Percentiles rank a stretch among this genome's conserved stretches.
phyloP scores from a whole-genome alignment of 2,797 vertebrate genomes.

The Chrysocyon brachyurus region DNA sequence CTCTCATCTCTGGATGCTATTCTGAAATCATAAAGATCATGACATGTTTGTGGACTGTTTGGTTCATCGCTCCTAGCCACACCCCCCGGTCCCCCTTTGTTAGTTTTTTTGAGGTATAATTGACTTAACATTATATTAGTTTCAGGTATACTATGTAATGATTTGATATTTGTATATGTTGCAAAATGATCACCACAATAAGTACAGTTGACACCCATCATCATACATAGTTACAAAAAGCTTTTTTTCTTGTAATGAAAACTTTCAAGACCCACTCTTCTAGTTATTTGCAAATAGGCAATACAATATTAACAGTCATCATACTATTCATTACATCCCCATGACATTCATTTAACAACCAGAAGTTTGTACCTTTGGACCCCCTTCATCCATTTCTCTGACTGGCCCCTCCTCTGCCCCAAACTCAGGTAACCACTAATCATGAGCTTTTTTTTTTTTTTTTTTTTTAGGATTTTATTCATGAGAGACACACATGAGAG shows the following conservation, averaged over 20 bases:
- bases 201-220: background rate
- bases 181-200: background rate
- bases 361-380: background rate
- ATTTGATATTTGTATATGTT: background rate
- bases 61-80: background rate
- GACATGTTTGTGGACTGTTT: background rate
- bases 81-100: background rate
- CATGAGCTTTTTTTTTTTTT: too few species aligned
- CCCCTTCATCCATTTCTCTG: background rate
- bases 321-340: background rate
- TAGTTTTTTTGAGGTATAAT: background rate
- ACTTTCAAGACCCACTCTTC: background rate
- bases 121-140: background rate
- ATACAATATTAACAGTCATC: background rate
- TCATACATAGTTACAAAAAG: background rate
- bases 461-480: too few species aligned
- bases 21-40: background rate
- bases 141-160: background rate
- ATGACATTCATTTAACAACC: background rate
- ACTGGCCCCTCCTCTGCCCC: background rate
- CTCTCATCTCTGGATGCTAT: background rate
- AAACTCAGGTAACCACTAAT: background rate
- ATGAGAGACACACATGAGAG: too few species aligned
- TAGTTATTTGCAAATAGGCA: background rate
- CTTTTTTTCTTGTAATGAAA: background rate